These are phyloP conservation scores for Vipera ursinii DNA, from an alignment of 2,797 vertebrate species.

Conservation along the genomic window DNA sequence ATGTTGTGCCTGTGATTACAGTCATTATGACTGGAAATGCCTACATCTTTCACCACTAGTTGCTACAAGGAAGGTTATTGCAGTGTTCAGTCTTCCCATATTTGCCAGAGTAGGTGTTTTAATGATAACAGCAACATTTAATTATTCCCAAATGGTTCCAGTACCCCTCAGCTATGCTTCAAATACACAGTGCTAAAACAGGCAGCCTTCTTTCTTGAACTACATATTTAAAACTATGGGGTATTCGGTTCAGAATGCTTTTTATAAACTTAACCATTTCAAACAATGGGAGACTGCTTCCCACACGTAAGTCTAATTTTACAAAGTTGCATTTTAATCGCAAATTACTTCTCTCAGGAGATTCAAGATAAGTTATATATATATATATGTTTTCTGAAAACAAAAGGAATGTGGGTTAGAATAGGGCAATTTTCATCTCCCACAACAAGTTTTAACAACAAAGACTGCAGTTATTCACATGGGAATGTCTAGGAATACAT, in stretches of 20 bases:
- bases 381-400: not conserved
- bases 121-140: not conserved
- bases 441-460: too few species aligned
- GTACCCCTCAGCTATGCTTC: not conserved
- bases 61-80: not conserved
- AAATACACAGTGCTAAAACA: slow-evolving; percentile 5
- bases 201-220: not conserved
- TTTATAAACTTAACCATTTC: slow-evolving; percentile 3
- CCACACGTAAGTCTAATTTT: not conserved
- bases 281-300: rapidly evolving
- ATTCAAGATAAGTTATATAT: not conserved
- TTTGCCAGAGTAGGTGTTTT: not conserved
- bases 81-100: not conserved
- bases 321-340: not conserved
- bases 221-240: not conserved
- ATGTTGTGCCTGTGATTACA: not conserved
- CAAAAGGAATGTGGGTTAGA: not conserved
- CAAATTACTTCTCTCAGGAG: not conserved
- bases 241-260: not conserved
- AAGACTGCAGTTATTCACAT: not conserved
- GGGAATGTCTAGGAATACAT: not conserved
- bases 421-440: not conserved
- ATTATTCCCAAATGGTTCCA: slow-evolving; percentile 12
- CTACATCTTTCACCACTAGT: not conserved
- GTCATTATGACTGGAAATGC: not conserved